These are phyloP conservation scores for Helarctos malayanus DNA, from an alignment of 2,797 vertebrate genomes.

Conservation along the genomic window DNA sequence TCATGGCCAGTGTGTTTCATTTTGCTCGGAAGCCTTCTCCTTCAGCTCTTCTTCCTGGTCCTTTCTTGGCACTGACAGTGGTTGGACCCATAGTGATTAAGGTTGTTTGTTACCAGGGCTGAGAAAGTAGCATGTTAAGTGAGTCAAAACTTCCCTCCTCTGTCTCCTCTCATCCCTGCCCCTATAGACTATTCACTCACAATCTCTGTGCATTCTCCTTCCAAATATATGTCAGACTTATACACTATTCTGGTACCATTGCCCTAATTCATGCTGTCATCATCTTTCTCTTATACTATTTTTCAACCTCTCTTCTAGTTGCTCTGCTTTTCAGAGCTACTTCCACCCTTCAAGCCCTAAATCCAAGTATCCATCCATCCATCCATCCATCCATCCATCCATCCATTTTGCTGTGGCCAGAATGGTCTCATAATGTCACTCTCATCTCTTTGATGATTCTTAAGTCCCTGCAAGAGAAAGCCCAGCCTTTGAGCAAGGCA, in stretches of 20 bases:
- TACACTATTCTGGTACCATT: neutral
- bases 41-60: slow-evolving; percentile 45
- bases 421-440: neutral
- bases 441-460: neutral
- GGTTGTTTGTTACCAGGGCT: neutral
- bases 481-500: neutral
- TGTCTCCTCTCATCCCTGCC: neutral
- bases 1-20: neutral
- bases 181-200: neutral
- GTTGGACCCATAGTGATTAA: slow-evolving; percentile 21
- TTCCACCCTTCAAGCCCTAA: neutral
- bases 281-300: neutral
- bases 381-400: neutral
- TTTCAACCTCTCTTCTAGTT: slow-evolving; percentile 10
- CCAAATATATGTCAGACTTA: neutral
- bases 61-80: neutral
- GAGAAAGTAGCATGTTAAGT: slow-evolving; percentile 1
- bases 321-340: slow-evolving; percentile 32
- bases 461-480: neutral
- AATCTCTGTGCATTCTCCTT: neutral
- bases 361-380: neutral
- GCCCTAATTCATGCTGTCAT: neutral
- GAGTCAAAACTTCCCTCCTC: neutral
- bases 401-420: neutral
- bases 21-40: neutral